Percentiles rank a stretch among this genome's conserved stretches.
These are phyloP conservation scores for Rhadinocentrus ornatus DNA, from an alignment of 2,797 vertebrate species.

Conservation along the genomic window DNA sequence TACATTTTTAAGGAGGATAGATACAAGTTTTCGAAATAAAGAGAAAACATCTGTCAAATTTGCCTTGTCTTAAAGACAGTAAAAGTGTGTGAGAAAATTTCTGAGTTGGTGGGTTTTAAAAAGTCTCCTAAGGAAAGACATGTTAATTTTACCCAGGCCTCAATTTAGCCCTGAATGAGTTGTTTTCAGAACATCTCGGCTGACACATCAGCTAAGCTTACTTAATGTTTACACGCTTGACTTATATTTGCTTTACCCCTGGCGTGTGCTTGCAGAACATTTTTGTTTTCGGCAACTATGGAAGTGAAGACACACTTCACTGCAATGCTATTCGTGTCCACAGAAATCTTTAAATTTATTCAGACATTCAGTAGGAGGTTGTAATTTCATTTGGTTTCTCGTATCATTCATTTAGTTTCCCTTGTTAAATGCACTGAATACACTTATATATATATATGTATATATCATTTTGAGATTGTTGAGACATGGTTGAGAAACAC, in stretches of 20 bases:
- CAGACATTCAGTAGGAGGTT: slow-evolving; percentile 7
- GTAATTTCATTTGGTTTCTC: slow-evolving; percentile 31
- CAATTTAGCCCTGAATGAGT: slow-evolving; percentile 57
- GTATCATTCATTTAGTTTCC: slow-evolving; percentile 38
- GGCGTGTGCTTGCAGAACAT: slow-evolving; percentile 42
- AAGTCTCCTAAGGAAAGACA: slow-evolving; percentile 35
- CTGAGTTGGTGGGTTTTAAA: not conserved
- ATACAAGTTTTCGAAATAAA: slow-evolving; percentile 41
- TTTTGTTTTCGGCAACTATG: slow-evolving; percentile 48
- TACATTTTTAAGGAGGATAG: slow-evolving; percentile 34
- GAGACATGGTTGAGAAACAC: slow-evolving; percentile 25
- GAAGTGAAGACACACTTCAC: slow-evolving; percentile 33
- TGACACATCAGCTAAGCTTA: slow-evolving; percentile 29
- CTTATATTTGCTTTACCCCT: slow-evolving; percentile 54
- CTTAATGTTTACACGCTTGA: slow-evolving; percentile 35
- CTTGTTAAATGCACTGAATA: slow-evolving; percentile 10
- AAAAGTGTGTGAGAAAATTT: slow-evolving; percentile 60
- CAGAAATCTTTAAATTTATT: slow-evolving; percentile 17
- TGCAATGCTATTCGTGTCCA: slow-evolving; percentile 14
- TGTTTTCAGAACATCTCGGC: slow-evolving; percentile 55
- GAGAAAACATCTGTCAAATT: slow-evolving; percentile 50
- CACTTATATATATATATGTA: too few species aligned
- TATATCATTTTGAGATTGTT: slow-evolving; percentile 5
- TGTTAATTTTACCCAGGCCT: slow-evolving; percentile 44
- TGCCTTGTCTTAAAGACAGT: slow-evolving; percentile 35